Base-by-base conservation (phyloP, 2,888 invertebrate genomes). In the Danaus chrysippus region DNA sequence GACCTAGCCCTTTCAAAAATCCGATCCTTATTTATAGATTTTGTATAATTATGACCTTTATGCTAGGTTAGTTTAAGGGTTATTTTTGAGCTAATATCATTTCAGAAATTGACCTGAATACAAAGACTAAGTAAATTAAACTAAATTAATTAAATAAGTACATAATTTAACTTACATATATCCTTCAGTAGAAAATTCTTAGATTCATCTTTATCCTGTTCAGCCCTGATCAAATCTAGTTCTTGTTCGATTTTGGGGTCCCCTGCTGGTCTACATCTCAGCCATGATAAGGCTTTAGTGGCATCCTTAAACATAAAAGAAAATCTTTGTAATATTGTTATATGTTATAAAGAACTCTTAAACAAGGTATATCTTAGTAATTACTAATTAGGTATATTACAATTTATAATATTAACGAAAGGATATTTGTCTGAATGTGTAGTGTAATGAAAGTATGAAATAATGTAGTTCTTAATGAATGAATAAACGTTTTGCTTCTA, bases 241-340 rank as follows among this genome's bases (percentile, higher is more conserved):
- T 87, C 90, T 5, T 73, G 70, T 9, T 77, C 62, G 0, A 90
- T 74, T 1, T 68, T 61, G 0, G 64, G 56, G 23, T 87, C 85
- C 1, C 75, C 72, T 63, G 79, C 79, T 1, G 71, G 67, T 59
- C 82, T 76, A 67, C 90, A 87, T 13, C 87, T 79, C 0, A 91
- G 79, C 90, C 90, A 91, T 0, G 86, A 83, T 10, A 89, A 58
- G 0, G 81, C 82, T 49, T 76, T 76, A 0, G 70, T 68, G 0
- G 89, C 89, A 75, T 84, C 83, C 90, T 90, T 43, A n/a, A 56
- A 34, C 46, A 46, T 19, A 9, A 58, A 19, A 59, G 52, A n/a
- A 12, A n/a, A 15, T 13, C 15, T 19, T 15, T n/a, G 42, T 42
- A n/a, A 12, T 34, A 10, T 42, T 42, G 43, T 23, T 53, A 42